Evolutionary conservation across 1,140 invertebrate species (phyloP).

Genomic region (Brachionus manjavacas): DNA sequence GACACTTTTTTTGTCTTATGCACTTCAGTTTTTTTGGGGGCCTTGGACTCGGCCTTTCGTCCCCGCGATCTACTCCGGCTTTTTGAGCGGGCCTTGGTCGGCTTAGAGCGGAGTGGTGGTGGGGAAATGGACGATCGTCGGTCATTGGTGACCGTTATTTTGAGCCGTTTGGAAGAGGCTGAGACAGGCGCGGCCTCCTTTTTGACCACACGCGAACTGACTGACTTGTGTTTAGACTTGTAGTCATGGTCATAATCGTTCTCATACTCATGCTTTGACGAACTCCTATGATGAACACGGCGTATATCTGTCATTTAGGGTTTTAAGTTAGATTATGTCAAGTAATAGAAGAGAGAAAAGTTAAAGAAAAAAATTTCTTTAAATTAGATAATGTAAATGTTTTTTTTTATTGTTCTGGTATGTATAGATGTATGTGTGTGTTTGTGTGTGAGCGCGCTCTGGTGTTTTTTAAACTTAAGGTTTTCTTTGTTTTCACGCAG

Average conservation of each 20-base stretch:
- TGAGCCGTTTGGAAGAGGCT: background rate
- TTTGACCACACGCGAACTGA: background rate
- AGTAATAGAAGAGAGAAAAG: background rate
- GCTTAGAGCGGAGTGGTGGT: background rate
- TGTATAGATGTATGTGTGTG: background rate
- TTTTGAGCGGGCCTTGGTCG: background rate
- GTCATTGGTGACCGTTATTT: constrained; percentile 9
- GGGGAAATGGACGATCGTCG: background rate
- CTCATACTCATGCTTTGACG: background rate
- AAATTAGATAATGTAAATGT: background rate
- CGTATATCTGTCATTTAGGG: constrained; percentile 36
- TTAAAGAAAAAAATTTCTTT: background rate
- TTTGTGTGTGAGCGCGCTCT: background rate
- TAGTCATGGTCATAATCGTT: background rate
- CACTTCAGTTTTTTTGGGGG: background rate
- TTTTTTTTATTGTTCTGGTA: background rate
- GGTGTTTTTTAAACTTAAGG: background rate
- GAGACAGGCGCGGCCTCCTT: background rate
- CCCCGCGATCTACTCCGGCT: background rate
- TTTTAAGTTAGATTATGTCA: constrained; percentile 1
- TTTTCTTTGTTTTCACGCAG: background rate
- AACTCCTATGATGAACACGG: constrained; percentile 24
- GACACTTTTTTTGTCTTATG: background rate
- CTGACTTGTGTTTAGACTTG: background rate
- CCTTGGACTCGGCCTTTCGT: background rate